These are phyloP conservation scores for Oegoconia quadripuncta DNA, from an alignment of 2,888 invertebrate genomes.

Conservation along the genomic window DNA sequence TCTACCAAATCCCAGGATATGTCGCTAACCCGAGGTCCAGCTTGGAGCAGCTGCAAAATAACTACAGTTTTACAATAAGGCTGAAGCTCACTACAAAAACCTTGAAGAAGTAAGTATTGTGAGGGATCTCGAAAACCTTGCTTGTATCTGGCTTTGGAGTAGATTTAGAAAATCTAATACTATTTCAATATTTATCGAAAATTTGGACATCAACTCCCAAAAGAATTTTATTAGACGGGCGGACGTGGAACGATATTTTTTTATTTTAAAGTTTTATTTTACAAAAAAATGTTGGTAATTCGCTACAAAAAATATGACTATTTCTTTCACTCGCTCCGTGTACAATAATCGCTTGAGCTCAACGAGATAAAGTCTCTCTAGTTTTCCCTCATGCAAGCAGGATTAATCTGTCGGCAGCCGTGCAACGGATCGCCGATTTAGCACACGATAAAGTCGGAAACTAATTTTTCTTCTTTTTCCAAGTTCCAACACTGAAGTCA, in stretches of 20 bases:
- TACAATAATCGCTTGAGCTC: constrained; percentile 27
- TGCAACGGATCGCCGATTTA: constrained; percentile 54
- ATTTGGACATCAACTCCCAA: background rate
- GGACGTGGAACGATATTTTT: no score
- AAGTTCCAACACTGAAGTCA: constrained; percentile 4
- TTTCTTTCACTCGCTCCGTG: background rate
- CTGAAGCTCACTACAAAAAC: no score
- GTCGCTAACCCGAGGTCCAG: no score
- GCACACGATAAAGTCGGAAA: constrained; percentile 48
- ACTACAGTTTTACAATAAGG: no score
- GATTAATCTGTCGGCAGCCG: constrained; percentile 52
- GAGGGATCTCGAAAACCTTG: no score
- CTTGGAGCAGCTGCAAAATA: no score
- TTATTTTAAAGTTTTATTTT: background rate
- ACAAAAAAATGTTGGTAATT: background rate
- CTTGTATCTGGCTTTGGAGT: no score
- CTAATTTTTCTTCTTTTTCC: constrained; percentile 36
- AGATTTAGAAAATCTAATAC: no score
- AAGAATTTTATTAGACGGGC: background rate
- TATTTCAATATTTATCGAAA: no score
- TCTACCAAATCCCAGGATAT: no score
- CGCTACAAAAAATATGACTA: background rate
- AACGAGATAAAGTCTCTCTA: constrained; percentile 31
- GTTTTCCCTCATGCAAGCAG: constrained; percentile 34
- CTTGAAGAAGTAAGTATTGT: no score